A percentile compares a stretch with the other conserved stretches of the same genome.
Evolutionary conservation across 2,113 vertebrate genomes (phyloP).

Genomic region (Laticauda colubrina): DNA sequence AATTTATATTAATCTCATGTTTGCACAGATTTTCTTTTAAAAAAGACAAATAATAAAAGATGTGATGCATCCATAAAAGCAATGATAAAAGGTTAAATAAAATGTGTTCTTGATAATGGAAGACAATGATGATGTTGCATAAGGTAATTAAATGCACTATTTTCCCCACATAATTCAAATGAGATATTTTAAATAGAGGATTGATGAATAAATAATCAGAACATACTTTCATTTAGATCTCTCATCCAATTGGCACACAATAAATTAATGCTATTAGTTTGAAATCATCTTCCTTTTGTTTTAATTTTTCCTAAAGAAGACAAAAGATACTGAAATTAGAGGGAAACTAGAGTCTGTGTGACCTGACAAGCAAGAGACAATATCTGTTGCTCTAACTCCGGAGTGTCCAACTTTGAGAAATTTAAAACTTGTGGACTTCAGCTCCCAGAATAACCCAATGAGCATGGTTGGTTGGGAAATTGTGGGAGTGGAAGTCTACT

Average conservation of each 20-base stretch:
- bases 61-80: constrained; percentile 52
- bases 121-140: constrained; percentile 7
- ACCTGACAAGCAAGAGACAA: constrained; percentile 10
- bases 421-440: neutral
- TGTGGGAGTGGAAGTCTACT: neutral
- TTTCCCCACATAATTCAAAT: neutral
- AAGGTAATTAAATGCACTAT: neutral
- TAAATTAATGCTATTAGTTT: neutral
- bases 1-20: constrained; percentile 58
- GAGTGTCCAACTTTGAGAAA: neutral
- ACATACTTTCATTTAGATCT: neutral
- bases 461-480: neutral
- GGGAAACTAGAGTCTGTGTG: neutral
- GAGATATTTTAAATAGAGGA: neutral
- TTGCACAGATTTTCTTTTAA: constrained; percentile 55
- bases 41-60: constrained; percentile 45
- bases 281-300: constrained; percentile 12
- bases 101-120: constrained; percentile 44
- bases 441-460: neutral
- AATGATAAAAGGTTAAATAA: constrained; percentile 26
- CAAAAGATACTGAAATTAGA: neutral
- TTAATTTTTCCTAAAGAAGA: constrained; percentile 1
- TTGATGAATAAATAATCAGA: neutral
- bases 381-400: neutral
- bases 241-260: neutral